phyloP scores from a whole-genome alignment of 2,888 invertebrate genomes.

The Bruchidius siliquastri region DNA sequence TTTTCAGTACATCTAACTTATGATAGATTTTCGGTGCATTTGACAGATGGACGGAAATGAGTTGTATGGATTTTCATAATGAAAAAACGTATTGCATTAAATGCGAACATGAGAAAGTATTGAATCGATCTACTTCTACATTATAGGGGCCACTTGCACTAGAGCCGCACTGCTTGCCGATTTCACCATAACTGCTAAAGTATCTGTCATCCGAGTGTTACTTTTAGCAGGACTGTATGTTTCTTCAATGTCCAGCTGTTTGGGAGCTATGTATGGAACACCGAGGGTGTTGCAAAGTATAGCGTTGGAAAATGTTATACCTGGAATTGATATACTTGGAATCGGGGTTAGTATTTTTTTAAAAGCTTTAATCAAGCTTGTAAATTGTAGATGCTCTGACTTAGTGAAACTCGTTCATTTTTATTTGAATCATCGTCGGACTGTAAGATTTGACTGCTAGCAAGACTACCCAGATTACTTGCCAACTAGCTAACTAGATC shows the following conservation, averaged over 20 bases:
- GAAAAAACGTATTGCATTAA: no score
- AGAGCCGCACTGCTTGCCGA: slow-evolving; percentile 68
- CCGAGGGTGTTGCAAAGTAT: slow-evolving; percentile 93
- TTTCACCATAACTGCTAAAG: slow-evolving; percentile 89
- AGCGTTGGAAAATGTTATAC: slow-evolving; percentile 92
- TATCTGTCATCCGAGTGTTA: slow-evolving; percentile 76
- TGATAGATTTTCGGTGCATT: no score
- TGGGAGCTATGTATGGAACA: slow-evolving; percentile 95
- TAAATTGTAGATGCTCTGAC: no score
- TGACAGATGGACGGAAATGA: no score
- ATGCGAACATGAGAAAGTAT: no score
- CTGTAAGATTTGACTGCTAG: no score
- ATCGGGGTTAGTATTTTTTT: slow-evolving; percentile 70
- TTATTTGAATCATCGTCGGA: no score
- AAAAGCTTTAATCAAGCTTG: neutral
- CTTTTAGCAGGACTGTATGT: slow-evolving; percentile 90
- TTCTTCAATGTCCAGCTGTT: slow-evolving; percentile 91
- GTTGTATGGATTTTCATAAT: no score
- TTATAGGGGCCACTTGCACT: slow-evolving; percentile 68
- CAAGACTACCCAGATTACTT: no score
- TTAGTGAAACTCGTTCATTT: no score
- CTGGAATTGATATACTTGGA: slow-evolving; percentile 78
- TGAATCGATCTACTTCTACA: neutral
- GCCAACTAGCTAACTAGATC: no score
- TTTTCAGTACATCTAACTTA: no score